Percentiles rank a stretch among this genome's conserved stretches.
These are phyloP conservation scores for Apostichopus leukothele DNA, from an alignment of 53 echinoderm and acorn worm genomes.

Conservation along the genomic window DNA sequence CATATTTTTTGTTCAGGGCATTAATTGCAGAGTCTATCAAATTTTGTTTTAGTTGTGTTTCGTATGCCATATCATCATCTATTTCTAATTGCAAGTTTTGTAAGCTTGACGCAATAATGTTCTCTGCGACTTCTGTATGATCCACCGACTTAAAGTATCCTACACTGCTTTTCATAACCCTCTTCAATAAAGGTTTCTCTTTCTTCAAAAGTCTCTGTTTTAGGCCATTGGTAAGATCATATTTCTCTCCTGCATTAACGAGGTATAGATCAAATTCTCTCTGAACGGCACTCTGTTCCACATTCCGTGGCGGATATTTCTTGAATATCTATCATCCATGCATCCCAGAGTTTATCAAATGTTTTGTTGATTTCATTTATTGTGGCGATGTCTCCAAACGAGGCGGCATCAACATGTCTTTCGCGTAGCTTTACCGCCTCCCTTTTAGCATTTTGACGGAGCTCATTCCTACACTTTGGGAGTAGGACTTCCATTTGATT, in stretches of 20 bases:
- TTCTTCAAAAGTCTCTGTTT: constrained; percentile 8
- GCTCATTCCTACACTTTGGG: constrained; percentile 23
- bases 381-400: background rate
- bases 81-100: background rate
- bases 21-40: constrained; percentile 14
- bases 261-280: constrained; percentile 24
- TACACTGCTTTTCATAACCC: too few relatives aligned
- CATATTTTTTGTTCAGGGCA: constrained; percentile 2
- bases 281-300: background rate
- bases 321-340: background rate
- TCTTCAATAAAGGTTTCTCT: background rate
- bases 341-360: constrained; percentile 22
- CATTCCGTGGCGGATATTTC: background rate
- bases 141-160: background rate
- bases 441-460: constrained; percentile 15
- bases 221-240: constrained; percentile 1
- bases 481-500: constrained; percentile 35
- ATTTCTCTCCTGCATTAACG: background rate
- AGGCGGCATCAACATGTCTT: background rate
- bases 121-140: constrained; percentile 5
- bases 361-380: background rate
- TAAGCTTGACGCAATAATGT: background rate
- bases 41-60: constrained; percentile 18
- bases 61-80: constrained; percentile 17
- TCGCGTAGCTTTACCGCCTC: constrained; percentile 19